Conservation (phyloP, 2,888 invertebrate genomes). For the Oligia latruncula region DNA sequence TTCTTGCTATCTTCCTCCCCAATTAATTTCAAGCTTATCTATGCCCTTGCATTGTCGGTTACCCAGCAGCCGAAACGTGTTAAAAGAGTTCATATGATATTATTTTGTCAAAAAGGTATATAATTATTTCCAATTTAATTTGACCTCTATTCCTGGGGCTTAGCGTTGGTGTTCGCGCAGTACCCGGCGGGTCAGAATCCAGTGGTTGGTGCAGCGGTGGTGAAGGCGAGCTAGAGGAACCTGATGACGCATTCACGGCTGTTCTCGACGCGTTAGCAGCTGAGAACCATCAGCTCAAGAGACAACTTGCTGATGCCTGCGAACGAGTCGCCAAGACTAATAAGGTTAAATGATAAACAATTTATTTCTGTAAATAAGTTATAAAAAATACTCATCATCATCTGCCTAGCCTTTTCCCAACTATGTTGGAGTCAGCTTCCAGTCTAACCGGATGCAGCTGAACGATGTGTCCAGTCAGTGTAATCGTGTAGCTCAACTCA, state of each 20-base stretch:
- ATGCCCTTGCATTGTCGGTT: not conserved
- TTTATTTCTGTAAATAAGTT: not conserved
- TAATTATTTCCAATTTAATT: not conserved
- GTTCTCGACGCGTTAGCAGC: conserved; percentile 95
- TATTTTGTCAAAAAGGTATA: not conserved
- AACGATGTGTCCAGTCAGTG: too few species aligned
- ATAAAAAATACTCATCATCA: too few species aligned
- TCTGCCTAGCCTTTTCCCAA: too few species aligned
- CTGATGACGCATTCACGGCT: conserved; percentile 94
- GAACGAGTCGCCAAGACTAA: conserved; percentile 96
- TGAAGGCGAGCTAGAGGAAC: conserved; percentile 92
- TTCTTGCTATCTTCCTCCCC: not conserved
- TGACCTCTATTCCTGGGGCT: not conserved
- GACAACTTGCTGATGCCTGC: conserved; percentile 95
- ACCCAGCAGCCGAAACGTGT: not conserved
- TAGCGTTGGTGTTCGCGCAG: conserved; percentile 88
- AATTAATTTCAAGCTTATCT: not conserved
- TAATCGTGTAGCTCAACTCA: too few species aligned
- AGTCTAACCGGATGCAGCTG: too few species aligned
- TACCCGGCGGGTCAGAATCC: conserved; percentile 91
- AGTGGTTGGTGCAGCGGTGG: conserved; percentile 90
- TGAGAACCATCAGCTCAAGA: conserved; percentile 95
- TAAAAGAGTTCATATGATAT: not conserved
- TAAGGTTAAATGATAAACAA: conserved; percentile 85
- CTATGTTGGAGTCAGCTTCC: too few species aligned